A percentile compares a stretch with the other conserved stretches of the same genome.
Evolutionary conservation across 2,113 vertebrate genomes (phyloP).

Genomic region (Ovis aries): ARS-UI_Ramb_v3.0 NC_056066.1:449001-449500

Average conservation of each 20-base stretch:
- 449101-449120: not conserved
- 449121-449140: not conserved
- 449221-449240: not conserved
- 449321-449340: not conserved
- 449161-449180: not conserved
- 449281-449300: not conserved
- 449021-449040: not conserved
- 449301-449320: not conserved
- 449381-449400: not conserved
- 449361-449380: not conserved
- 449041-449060: not conserved
- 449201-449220: not conserved
- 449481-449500: fast-evolving
- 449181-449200: not conserved
- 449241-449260: not conserved
- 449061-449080: not conserved
- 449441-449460: fast-evolving
- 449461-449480: fast-evolving
- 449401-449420: not conserved
- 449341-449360: not conserved
- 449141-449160: not conserved
- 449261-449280: not conserved
- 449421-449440: not conserved
- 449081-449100: not conserved
- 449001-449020: not conserved